Base-by-base conservation (phyloP, 2,888 invertebrate genomes). In the Himalopsyche japonica region DNA sequence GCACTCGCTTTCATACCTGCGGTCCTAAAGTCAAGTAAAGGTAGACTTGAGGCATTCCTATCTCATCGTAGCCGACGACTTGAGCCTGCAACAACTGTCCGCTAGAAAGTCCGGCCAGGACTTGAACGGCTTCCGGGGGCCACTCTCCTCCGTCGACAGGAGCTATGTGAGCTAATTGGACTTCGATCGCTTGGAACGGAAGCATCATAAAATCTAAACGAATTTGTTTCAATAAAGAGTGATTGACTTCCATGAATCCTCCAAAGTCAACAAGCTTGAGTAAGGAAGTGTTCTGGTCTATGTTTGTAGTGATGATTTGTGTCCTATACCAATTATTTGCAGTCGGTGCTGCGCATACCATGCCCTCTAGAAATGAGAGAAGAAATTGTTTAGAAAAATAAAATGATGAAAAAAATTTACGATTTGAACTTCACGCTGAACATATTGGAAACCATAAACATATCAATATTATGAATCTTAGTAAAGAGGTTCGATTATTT, bases 171-270 rank as follows among this genome's bases (percentile, higher is more conserved):
- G 97, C 97, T 89, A 99, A 92, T 90, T 96, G 94, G 89, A 98
- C 98, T 93, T 99, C 99, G 79, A 97, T 96, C 84, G 99, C 98
- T 94, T 99, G 99, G 94, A 99, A 99, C 82, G 99, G 99, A 90
- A 99, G 93, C 84, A 95, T 93, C 94, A 98, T 95, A 90, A 98
- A 98, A 91, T 99, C 98, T 82, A 95, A 95, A 88, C 98, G 94
- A 88, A 99, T 98, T 92, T 99, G 98, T 89, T 97, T 95, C 89
- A 99, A 94, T 87, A 94, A 93, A 83, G 94, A 93, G 88, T 95
- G 95, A 88, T 95, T 94, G 82, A 98, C 94, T 85, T 94, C 94
- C 89, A 95, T 94, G 90, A 96, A 99, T 80, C 99, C 99, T 79
- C 99, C 99, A 89, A 97, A 98, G 92, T 99, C 99, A 80, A 99